These are phyloP conservation scores for Neomonachus schauinslandi DNA, from an alignment of 2,113 vertebrate species.

Conservation along the genomic window DNA sequence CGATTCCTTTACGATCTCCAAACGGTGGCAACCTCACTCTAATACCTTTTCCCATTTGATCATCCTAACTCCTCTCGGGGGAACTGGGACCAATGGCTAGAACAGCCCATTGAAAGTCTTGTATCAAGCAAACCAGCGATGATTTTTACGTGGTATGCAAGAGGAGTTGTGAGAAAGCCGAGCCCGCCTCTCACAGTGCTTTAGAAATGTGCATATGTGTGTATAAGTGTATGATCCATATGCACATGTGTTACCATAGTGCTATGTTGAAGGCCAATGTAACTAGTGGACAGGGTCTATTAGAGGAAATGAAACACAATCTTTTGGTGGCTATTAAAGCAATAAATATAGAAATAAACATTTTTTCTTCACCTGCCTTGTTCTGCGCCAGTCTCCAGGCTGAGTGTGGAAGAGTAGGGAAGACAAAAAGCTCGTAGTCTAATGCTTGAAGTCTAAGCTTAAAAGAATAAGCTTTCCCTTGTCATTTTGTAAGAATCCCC, in stretches of 20 bases:
- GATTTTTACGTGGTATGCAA: not conserved
- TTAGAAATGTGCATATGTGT: not conserved
- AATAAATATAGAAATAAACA: constrained; percentile 14
- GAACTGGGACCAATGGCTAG: not conserved
- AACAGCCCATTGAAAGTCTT: not conserved
- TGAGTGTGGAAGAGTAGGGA: not conserved
- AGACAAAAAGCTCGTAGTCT: not conserved
- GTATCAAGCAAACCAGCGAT: not conserved
- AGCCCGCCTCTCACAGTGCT: not conserved
- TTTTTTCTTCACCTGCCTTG: not conserved
- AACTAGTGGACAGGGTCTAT: not conserved
- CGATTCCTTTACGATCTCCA: not conserved
- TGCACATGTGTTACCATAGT: constrained; percentile 35
- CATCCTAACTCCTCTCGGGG: not conserved
- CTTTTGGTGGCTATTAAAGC: constrained; percentile 40
- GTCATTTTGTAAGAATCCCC: not conserved
- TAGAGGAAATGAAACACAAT: not conserved
- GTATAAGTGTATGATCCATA: constrained; percentile 65
- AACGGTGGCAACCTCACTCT: not conserved
- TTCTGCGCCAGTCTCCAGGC: not conserved
- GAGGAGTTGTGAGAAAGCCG: not conserved
- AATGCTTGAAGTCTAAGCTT: not conserved
- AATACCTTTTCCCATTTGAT: not conserved
- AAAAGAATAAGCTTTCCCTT: not conserved
- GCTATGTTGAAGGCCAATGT: not conserved